Conservation (phyloP, 2,113 vertebrate genomes). For the Esox niger region DNA sequence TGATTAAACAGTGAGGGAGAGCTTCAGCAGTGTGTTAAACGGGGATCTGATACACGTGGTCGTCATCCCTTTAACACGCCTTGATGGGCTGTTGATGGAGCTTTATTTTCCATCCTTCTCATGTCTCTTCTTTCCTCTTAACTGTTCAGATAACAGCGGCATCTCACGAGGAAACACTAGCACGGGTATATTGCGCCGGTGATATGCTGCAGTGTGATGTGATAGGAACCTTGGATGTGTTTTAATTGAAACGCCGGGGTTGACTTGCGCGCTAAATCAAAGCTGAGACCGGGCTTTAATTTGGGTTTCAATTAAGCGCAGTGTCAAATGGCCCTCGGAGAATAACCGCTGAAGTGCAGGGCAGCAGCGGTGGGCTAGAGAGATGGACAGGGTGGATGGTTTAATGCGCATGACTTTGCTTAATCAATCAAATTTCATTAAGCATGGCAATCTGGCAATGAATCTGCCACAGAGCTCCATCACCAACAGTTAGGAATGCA, state of each 20-base stretch:
- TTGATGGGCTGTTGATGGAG: conserved; percentile 36
- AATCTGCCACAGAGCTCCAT: conserved; percentile 52
- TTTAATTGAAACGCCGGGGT: conserved; percentile 60
- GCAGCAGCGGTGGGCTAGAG: background rate
- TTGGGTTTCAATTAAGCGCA: conserved; percentile 61
- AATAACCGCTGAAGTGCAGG: background rate
- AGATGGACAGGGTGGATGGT: background rate
- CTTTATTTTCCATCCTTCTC: too few species aligned
- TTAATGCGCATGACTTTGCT: conserved; percentile 44
- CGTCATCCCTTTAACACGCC: conserved; percentile 29
- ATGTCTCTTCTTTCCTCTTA: conserved; percentile 1
- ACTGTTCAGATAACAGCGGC: conserved; percentile 1
- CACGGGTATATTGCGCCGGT: too few species aligned
- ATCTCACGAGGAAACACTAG: too few species aligned
- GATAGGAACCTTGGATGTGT: conserved; percentile 26
- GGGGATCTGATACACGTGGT: conserved; percentile 20
- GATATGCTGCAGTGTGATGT: conserved; percentile 5
- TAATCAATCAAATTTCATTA: conserved; percentile 63
- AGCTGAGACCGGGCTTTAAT: conserved; percentile 57
- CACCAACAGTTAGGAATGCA: conserved; percentile 45
- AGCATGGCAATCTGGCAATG: conserved; percentile 32
- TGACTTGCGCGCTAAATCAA: conserved; percentile 41
- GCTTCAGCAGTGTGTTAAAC: conserved; percentile 25
- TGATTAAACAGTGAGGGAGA: conserved; percentile 28
- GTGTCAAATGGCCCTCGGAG: conserved; percentile 51